Evolutionary conservation across 2,888 invertebrate species (phyloP), one percentile per base, ranked within the genome.

Genomic region (Athrips mouffetella): DNA sequence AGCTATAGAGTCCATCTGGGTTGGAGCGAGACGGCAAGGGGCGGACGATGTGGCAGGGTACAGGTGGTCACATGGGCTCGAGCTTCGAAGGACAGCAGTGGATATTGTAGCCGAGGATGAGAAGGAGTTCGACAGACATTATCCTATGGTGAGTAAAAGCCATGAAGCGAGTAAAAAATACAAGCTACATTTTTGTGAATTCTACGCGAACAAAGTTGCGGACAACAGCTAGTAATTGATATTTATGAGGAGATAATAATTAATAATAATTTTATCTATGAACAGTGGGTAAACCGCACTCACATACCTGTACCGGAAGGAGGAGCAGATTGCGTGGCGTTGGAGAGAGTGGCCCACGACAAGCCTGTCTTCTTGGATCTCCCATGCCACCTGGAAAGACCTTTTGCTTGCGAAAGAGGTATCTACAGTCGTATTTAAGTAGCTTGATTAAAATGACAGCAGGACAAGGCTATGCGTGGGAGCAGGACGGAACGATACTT

Each of bases 331-430:
- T 90, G 90, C 61, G 81, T 90, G 8, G 90, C 88, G 0, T 49
- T 90, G 21, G 89, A 89, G 57, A 55, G 89, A 6, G 82, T 84
- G 0, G 66, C 67, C 31, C 90, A 90, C 58, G 87, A 89, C 62
- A 73, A 67, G 15, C 89, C 90, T 0, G 87, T 89, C n/a, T 90
- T 90, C 51, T 58, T 90, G 0, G 89, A 90, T 60, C 70, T 90
- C n/a, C 84, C 88, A 0, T 90, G 90, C 51, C 60, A 73, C 1
- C 53, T 89, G n/a, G 78, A 84, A 23, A 62, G 89, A 33, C 76
- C 89, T 0, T 90, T 90, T 33, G 83, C 80, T 1, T 90, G 89
- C 30, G 89, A 90, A 54, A 76, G 79, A 72, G 82, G 90, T 87
- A 60, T n/a, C n/a, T n/a, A n/a, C n/a, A n/a, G n/a, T n/a, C n/a